A percentile compares a stretch with the other conserved stretches of the same genome.
These are phyloP conservation scores for Macrocentrus cingulum DNA, from an alignment of 1,140 invertebrate species.

Conservation along the genomic window DNA sequence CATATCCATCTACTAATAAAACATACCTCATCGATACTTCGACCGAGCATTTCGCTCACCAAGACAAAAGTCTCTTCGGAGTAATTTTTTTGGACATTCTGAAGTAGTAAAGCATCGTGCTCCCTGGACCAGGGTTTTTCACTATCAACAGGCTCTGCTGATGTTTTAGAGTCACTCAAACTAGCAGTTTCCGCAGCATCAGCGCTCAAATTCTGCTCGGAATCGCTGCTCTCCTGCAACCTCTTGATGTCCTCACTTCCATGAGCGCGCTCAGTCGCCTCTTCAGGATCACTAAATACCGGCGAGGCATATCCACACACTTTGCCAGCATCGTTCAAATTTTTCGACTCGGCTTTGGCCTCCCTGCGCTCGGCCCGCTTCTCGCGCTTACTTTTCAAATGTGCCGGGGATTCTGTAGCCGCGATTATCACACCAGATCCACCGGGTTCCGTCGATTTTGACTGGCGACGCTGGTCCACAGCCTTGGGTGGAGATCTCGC, in stretches of 20 bases:
- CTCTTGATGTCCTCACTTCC: not conserved
- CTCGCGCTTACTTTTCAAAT: constrained; percentile 44
- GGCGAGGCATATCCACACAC: not conserved
- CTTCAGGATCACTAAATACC: constrained; percentile 8
- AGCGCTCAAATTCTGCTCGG: constrained; percentile 21
- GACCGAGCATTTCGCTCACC: constrained; percentile 44
- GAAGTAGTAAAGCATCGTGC: constrained; percentile 52
- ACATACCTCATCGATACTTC: constrained; percentile 46
- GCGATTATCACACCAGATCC: constrained; percentile 29
- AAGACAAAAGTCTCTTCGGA: constrained; percentile 43
- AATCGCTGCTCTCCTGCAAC: constrained; percentile 26
- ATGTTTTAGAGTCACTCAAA: constrained; percentile 31
- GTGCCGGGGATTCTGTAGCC: constrained; percentile 22
- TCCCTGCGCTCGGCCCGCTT: constrained; percentile 44
- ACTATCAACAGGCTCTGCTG: constrained; percentile 27
- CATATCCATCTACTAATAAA: constrained; percentile 10
- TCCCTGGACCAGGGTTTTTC: constrained; percentile 50
- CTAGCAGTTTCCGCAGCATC: constrained; percentile 37
- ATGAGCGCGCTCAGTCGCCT: not conserved
- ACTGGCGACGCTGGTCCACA: constrained; percentile 34
- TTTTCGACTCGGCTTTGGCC: constrained; percentile 34
- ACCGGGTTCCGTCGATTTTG: constrained; percentile 33
- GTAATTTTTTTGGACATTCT: constrained; percentile 52
- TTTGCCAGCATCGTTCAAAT: constrained; percentile 1
- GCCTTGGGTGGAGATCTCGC: constrained; percentile 46